Conservation (phyloP, 2,113 vertebrate genomes). For the Isichthys henryi region DNA sequence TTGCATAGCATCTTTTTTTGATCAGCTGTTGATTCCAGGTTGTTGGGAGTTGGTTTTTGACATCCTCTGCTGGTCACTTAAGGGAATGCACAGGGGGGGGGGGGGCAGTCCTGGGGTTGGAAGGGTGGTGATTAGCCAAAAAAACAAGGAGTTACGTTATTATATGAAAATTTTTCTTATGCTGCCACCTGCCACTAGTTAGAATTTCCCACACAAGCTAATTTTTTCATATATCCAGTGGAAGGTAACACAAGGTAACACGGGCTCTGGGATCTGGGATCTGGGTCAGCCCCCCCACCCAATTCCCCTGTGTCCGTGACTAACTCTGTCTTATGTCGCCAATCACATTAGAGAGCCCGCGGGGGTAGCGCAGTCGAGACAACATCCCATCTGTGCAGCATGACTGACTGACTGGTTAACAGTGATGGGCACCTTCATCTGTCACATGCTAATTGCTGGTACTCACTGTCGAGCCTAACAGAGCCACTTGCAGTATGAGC, state of each 20-base stretch:
- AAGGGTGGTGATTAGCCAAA: background rate
- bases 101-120: background rate
- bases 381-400: slow-evolving; percentile 3
- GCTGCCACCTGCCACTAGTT: background rate
- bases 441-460: background rate
- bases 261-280: background rate
- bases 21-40: background rate
- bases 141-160: background rate
- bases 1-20: background rate
- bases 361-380: background rate
- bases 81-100: slow-evolving; percentile 20
- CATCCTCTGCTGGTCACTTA: slow-evolving; percentile 37
- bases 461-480: background rate
- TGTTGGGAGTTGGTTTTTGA: slow-evolving; percentile 21
- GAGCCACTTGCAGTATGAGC: background rate
- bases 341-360: slow-evolving; percentile 8
- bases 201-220: background rate
- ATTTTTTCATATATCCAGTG: background rate
- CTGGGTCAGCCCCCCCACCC: slow-evolving; percentile 3
- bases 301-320: slow-evolving; percentile 11
- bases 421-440: background rate
- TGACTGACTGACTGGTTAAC: slow-evolving; percentile 12
- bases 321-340: background rate
- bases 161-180: background rate
- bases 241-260: background rate